These are phyloP conservation scores for Sinella curviseta DNA, from an alignment of 1,140 invertebrate species.

Conservation along the genomic window DNA sequence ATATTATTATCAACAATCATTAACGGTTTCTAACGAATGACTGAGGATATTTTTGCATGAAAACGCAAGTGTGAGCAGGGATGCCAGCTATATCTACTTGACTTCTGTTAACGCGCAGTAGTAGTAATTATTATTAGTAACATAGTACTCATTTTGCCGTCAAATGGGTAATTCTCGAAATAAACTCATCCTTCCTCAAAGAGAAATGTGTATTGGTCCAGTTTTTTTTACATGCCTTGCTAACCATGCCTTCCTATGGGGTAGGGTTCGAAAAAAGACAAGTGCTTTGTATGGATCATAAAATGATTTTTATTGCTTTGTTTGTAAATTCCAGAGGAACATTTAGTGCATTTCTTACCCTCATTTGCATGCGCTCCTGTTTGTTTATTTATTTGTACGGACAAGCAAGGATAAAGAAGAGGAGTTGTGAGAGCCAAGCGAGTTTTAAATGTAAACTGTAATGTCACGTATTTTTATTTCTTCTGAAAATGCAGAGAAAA, in stretches of 20 bases:
- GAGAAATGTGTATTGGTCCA: background rate
- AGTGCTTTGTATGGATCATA: constrained; percentile 7
- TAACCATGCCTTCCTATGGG: too few relatives aligned
- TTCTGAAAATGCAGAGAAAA: too few relatives aligned
- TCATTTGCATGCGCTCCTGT: background rate
- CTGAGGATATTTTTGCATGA: too few relatives aligned
- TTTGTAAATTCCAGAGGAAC: constrained; percentile 14
- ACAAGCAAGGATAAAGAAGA: background rate
- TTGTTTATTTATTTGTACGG: background rate
- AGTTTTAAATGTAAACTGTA: too few relatives aligned
- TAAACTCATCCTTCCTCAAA: too few relatives aligned
- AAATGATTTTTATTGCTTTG: constrained; percentile 7
- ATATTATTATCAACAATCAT: too few relatives aligned
- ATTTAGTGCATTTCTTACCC: background rate
- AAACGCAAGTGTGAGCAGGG: too few relatives aligned
- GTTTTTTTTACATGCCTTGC: background rate
- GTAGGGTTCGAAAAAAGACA: constrained; percentile 3
- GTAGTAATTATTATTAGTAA: too few relatives aligned
- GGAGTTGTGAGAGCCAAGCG: background rate
- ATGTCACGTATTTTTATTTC: too few relatives aligned
- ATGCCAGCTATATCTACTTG: too few relatives aligned
- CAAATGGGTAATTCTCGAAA: background rate
- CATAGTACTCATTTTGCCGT: background rate
- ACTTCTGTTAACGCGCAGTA: too few relatives aligned
- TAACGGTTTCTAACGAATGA: too few relatives aligned